Evolutionary conservation across 2,113 vertebrate species (phyloP), one percentile per base, ranked within the genome.

Genomic region (Seriola dumerili): DNA sequence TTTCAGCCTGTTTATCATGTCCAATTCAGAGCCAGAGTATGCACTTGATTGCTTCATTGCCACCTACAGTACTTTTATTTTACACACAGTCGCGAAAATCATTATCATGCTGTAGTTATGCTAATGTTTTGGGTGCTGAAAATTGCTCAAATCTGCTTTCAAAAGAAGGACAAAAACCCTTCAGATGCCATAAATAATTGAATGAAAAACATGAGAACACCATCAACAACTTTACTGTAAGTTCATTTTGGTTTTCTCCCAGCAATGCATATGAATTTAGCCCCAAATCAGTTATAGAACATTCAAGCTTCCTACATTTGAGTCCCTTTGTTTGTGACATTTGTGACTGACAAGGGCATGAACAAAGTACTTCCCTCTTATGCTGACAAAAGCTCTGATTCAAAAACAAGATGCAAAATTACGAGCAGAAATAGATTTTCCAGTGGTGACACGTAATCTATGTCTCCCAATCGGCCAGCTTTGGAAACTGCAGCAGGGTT

Each of bases 401-500:
- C 62, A 84, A 82, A 83, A 79, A 81, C 81, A 85, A 83, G 75
- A 89, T 76, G 38, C 62, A 76, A 85, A 89, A 91, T 92, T 71
- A 87, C 54, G 8, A 40, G 81, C 59, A 84, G 44, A 80, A 84
- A 80, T 72, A 75, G 75, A 85, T 76, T 87, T 85, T 78, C 25
- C 83, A 58, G 63, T 3, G 8, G 50, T 84, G 36, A 76, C 46
- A 36, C 13, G 64, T 81, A 81, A 88, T 87, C 73, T 85, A 87
- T 71, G 89, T 85, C 89, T 89, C 87, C 87, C 75, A 79, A 72
- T 76, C 50, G 85, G 50, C 95, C 80, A 94, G 95, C 94, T 96
- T 94, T 96, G 96, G 96, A 91, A 92, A 87, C 83, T 89, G 88
- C 84, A 80, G 88, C 89, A 88, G 93, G 94, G 93, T 95, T 95